Percentiles rank a stretch among this genome's conserved stretches.
Conservation (phyloP, 92 coral and sea anemone genomes). For the Micromussa lordhowensis region DNA sequence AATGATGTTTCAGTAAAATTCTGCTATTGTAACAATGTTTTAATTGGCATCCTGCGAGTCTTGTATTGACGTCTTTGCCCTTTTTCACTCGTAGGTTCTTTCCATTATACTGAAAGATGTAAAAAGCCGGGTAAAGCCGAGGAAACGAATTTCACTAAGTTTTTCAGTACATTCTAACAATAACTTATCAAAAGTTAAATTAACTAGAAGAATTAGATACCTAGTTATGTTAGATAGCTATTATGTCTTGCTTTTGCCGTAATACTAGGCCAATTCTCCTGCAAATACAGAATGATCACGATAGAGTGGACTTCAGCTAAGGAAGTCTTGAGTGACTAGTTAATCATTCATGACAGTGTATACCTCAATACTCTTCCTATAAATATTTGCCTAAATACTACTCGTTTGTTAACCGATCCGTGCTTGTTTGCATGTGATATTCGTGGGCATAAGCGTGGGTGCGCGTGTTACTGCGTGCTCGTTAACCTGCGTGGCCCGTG, state of each 20-base stretch:
- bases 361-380: not conserved
- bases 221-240: not conserved
- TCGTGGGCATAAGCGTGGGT: not conserved
- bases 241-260: not conserved
- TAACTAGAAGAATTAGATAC: not conserved
- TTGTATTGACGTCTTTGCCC: too few species aligned
- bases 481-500: not conserved
- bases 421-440: not conserved
- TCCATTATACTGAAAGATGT: not conserved
- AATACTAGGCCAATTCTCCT: not conserved
- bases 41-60: not conserved
- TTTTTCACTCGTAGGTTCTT: too few species aligned
- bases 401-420: not conserved
- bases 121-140: not conserved
- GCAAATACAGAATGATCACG: not conserved
- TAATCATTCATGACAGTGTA: not conserved
- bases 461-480: not conserved
- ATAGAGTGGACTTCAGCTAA: not conserved
- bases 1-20: not conserved
- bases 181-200: not conserved
- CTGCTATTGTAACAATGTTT: not conserved
- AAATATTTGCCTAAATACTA: not conserved
- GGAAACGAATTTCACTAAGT: not conserved
- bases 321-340: not conserved
- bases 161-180: not conserved